Conservation (phyloP, 2,888 invertebrate genomes). For the Eilema griseolum region DNA sequence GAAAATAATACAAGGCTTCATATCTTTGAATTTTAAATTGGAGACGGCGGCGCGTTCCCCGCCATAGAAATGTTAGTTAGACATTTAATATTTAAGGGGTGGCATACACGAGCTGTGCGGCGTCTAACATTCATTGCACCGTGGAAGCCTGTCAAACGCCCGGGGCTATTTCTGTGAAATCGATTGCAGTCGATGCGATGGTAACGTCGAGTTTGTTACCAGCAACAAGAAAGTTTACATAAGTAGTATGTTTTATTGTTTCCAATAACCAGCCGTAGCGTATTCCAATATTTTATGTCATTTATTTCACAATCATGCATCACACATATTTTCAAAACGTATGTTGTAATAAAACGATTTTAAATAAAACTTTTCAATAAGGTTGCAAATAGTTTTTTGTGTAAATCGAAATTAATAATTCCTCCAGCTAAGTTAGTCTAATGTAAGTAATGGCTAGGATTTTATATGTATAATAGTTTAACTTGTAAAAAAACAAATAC, state of each 20-base stretch:
- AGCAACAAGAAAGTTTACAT: conserved; percentile 55
- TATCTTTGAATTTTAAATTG: conserved; percentile 71
- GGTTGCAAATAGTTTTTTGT: no score
- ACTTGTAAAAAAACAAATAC: conserved; percentile 59
- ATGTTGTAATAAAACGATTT: conserved; percentile 24
- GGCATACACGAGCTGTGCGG: conserved; percentile 57
- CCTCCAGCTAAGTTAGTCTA: no score
- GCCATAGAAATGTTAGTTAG: conserved; percentile 77
- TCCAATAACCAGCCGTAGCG: conserved; percentile 13
- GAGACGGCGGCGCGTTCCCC: conserved; percentile 55
- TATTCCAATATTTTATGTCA: background rate
- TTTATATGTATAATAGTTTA: no score
- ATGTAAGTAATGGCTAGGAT: no score
- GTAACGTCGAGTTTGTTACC: conserved; percentile 50
- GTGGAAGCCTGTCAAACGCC: conserved; percentile 67
- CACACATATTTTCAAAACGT: conserved; percentile 11
- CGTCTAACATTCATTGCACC: conserved; percentile 73
- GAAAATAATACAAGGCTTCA: conserved; percentile 53
- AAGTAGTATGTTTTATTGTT: conserved; percentile 35
- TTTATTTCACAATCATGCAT: background rate
- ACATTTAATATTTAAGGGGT: conserved; percentile 79
- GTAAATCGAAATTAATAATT: no score
- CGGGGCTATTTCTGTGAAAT: conserved; percentile 76
- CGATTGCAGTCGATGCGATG: conserved; percentile 70
- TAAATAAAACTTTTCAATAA: conserved; percentile 8